phyloP scores from a whole-genome alignment of 2,888 invertebrate species.

The Cecidostiba fungosa region DNA sequence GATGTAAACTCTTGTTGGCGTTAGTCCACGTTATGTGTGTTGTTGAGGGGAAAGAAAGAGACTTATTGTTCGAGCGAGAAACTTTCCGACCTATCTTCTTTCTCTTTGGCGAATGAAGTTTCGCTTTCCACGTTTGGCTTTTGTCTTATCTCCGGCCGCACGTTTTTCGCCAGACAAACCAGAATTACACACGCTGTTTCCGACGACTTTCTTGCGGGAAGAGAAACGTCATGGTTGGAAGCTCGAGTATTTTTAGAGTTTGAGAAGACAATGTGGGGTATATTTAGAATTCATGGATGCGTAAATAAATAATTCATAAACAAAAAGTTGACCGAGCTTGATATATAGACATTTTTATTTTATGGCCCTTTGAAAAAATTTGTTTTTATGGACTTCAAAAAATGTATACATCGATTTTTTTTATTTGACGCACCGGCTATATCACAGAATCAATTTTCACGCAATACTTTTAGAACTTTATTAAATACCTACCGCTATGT shows the following conservation, averaged over 20 bases:
- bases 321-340: not conserved
- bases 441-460: not conserved
- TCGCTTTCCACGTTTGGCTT: not conserved
- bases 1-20: not conserved
- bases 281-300: not conserved
- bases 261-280: not conserved
- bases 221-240: too few species aligned
- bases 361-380: not conserved
- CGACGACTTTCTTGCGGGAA: too few species aligned
- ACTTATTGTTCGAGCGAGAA: slow-evolving; percentile 1
- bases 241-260: not conserved
- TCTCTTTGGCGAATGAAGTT: not conserved
- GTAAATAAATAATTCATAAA: not conserved
- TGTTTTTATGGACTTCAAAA: not conserved
- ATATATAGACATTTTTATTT: not conserved
- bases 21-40: not conserved
- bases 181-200: too few species aligned
- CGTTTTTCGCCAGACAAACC: not conserved
- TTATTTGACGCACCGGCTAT: not conserved
- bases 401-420: too few species aligned
- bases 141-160: not conserved
- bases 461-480: too few species aligned
- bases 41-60: not conserved
- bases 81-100: not conserved
- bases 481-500: not conserved